Conservation (phyloP, 2,888 invertebrate species). For the Ypsolopha sequella region DNA sequence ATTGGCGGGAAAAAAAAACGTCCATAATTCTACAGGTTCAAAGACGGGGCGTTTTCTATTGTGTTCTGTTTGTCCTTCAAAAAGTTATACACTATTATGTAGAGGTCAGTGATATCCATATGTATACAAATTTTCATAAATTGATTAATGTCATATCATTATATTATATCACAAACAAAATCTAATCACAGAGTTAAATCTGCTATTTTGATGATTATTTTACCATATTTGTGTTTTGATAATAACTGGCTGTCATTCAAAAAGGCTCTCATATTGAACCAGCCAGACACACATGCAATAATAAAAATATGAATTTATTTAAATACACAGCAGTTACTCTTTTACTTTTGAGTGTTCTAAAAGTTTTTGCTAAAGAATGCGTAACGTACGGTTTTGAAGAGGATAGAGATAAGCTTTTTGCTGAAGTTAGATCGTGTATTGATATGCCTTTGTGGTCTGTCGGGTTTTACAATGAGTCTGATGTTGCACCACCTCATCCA, state of each 20-base stretch:
- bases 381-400: conserved; percentile 12
- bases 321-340: no score
- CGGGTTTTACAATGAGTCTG: conserved; percentile 1
- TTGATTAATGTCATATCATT: no score
- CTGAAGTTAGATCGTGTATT: conserved; percentile 12
- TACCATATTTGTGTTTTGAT: background rate
- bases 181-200: background rate
- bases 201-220: background rate
- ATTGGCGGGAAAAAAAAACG: no score
- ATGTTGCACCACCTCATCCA: conserved; percentile 11
- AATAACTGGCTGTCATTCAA: background rate
- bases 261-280: background rate
- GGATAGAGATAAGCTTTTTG: conserved; percentile 12
- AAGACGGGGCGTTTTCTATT: no score
- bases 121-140: no score
- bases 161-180: background rate
- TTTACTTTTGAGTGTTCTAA: no score
- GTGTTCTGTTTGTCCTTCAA: no score
- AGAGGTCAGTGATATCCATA: no score
- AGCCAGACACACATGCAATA: background rate
- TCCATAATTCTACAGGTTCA: no score
- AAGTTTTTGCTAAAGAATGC: conserved; percentile 13
- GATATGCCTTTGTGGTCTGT: conserved; percentile 13
- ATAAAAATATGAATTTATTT: background rate
- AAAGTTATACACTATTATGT: no score